phyloP scores from a whole-genome alignment of 2,888 invertebrate genomes.

The Noctua fimbriata region DNA sequence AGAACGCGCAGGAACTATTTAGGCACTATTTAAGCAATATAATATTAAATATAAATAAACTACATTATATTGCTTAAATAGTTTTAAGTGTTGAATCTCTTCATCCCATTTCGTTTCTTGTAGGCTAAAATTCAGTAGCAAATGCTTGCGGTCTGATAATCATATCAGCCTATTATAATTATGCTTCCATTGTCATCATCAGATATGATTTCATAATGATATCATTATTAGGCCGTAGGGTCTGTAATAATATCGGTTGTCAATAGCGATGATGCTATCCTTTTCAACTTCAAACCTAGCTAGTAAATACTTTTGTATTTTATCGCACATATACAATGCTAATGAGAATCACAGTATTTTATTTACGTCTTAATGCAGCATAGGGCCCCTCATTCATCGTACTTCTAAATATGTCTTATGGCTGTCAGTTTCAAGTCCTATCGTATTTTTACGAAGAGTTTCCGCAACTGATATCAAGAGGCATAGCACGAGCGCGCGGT shows the following conservation, averaged over 20 bases:
- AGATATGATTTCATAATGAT: conserved; percentile 15
- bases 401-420: neutral
- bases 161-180: conserved; percentile 1
- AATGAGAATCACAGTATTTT: neutral
- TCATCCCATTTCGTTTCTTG: too few species aligned
- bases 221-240: neutral
- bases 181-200: neutral
- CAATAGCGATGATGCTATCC: neutral
- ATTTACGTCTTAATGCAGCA: neutral
- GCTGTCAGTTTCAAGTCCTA: too few species aligned
- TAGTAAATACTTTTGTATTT: neutral
- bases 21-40: too few species aligned
- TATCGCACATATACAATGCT: neutral
- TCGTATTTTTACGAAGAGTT: neutral
- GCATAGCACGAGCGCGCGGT: too few species aligned
- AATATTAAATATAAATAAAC: too few species aligned
- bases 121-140: neutral
- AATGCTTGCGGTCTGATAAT: neutral
- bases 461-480: neutral
- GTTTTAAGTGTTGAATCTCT: too few species aligned
- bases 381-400: neutral
- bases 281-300: neutral
- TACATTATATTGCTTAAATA: too few species aligned
- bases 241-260: neutral
- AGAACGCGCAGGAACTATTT: too few species aligned